Evolutionary conservation across 2,113 vertebrate species (phyloP), one percentile per base, ranked within the genome.

Genomic region (Rutilus rutilus): DNA sequence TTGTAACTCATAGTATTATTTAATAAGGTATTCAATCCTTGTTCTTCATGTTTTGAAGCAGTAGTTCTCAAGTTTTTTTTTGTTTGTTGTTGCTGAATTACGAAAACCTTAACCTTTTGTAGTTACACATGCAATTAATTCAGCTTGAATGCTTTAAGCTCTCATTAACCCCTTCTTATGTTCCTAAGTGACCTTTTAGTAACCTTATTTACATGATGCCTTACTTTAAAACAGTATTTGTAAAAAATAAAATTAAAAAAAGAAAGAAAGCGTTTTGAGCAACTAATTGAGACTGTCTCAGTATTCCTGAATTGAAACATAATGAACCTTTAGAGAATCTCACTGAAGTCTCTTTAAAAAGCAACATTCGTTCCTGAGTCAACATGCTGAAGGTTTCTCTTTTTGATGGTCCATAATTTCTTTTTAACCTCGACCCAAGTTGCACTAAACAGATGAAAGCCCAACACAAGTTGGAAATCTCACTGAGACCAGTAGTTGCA

Each of bases 261-360:
- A 36, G 2, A 39, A 78, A 36, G 2, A 21, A n/a, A 25, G 39
- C 7, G 5, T 81, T 81, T 81, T 60, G 1, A 39, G 39, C 14
- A 39, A 0, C n/a, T 50, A 60, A 36, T 21, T 21, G 19, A 69
- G 21, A 60, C 47, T 39, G 57, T 65, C 8, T 23, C 65, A 69
- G 30, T 39, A 69, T 33, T 69, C 65, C 65, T 69, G 30, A 23
- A 39, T 71, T 23, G 3, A 71, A 71, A 39, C 19, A 71, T 39
- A 39, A 33, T 21, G 6, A 57, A 78, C 14, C 12, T 78, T 71
- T 50, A 65, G 73, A 65, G 21, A 78, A 78, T 62, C 14, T 47
- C 42, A 64, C 19, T 74, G 76, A 84, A 52, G 33, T 57, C 42
- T 79, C 75, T 84, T 78, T 17, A 47, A 73, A 78, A 87, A 67